These are phyloP conservation scores for Pogoniulus pusillus DNA, from an alignment of 2,797 vertebrate species.

Conservation along the genomic window DNA sequence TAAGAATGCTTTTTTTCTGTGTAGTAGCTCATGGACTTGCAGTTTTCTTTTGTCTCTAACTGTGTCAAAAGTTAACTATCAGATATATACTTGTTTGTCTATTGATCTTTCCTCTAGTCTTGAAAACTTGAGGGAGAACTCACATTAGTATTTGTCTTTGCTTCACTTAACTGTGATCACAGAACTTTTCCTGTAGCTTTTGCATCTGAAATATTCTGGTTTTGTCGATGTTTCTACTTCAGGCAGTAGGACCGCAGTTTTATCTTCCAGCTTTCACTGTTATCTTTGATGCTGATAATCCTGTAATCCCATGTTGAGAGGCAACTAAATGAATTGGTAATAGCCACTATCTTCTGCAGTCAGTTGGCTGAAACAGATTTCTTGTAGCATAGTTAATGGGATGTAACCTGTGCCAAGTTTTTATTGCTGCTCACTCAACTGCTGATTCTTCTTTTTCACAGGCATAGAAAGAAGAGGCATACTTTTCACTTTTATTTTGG, in stretches of 20 bases:
- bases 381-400: constrained; percentile 35
- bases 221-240: not conserved
- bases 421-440: constrained; percentile 52
- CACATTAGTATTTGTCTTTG: not conserved
- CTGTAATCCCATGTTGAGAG: constrained; percentile 57
- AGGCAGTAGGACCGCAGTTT: not conserved
- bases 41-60: not conserved
- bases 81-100: not conserved
- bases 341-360: constrained; percentile 35
- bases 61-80: not conserved
- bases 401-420: constrained; percentile 57
- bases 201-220: not conserved
- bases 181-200: not conserved
- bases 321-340: constrained; percentile 49
- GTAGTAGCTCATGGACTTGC: not conserved
- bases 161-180: not conserved
- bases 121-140: not conserved
- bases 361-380: constrained; percentile 45
- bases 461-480: not conserved
- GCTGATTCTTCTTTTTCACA: constrained; percentile 32
- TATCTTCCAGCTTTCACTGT: not conserved
- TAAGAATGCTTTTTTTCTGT: not conserved
- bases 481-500: not conserved
- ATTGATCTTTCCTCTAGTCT: not conserved
- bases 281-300: constrained; percentile 54